Conservation (phyloP, 2,113 vertebrate species). For the Chloropsis hardwickii region DNA sequence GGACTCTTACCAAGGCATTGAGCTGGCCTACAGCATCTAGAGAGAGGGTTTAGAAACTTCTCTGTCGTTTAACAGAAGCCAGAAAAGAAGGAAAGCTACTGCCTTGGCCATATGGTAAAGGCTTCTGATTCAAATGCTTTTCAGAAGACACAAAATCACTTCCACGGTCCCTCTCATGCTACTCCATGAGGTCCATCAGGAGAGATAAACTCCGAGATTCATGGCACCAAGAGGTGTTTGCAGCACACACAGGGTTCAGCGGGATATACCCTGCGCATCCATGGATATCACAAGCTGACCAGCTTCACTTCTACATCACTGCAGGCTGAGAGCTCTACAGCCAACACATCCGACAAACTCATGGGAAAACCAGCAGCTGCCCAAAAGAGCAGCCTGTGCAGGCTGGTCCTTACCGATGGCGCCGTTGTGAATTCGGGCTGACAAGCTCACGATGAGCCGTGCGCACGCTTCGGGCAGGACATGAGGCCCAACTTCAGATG, state of each 20-base stretch:
- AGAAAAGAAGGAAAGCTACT: background rate
- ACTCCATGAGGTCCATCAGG: background rate
- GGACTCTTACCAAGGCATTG: background rate
- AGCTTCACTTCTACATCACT: background rate
- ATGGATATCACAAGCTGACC: background rate
- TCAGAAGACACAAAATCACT: background rate
- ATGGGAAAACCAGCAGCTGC: background rate
- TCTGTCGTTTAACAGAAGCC: background rate
- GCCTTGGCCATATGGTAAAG: background rate
- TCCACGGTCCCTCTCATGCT: background rate
- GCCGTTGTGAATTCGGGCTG: constrained; percentile 79
- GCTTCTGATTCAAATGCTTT: background rate
- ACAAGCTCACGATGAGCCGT: constrained; percentile 77
- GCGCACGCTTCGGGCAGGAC: constrained; percentile 69
- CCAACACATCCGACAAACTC: background rate
- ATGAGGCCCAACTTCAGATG: constrained; percentile 54
- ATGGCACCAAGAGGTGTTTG: background rate
- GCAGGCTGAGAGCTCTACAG: background rate
- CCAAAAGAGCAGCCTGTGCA: background rate
- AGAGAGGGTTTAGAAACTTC: background rate
- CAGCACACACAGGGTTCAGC: background rate
- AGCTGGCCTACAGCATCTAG: background rate
- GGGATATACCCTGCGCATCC: accelerated
- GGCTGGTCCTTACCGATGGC: constrained; percentile 74
- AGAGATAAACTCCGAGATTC: background rate